Percentiles rank a stretch among this genome's conserved stretches.
Conservation (phyloP, 2,113 vertebrate species). For the Ochotona curzoniae region DNA sequence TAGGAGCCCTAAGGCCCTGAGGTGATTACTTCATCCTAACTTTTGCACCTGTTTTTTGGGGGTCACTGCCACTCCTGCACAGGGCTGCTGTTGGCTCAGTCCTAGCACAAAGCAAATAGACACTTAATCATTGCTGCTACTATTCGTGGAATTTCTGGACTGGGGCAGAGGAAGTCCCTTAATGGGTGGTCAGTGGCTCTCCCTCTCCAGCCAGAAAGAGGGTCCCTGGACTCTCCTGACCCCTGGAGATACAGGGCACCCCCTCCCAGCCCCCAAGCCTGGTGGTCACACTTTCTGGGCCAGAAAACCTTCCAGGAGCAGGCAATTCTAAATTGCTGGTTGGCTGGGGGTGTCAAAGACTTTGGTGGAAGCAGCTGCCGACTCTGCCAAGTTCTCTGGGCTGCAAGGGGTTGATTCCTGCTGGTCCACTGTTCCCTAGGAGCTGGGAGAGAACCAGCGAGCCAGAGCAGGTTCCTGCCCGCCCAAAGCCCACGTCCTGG, state of each 20-base stretch:
- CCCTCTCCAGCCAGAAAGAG: not conserved
- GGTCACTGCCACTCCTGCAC: too few species aligned
- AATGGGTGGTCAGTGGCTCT: not conserved
- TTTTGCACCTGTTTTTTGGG: not conserved
- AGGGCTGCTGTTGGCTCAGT: not conserved
- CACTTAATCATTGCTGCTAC: not conserved
- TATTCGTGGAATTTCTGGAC: not conserved
- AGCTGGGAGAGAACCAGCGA: not conserved
- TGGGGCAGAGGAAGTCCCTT: not conserved
- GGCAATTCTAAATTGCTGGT: not conserved
- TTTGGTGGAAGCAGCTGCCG: not conserved
- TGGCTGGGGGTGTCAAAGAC: not conserved
- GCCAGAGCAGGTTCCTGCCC: not conserved
- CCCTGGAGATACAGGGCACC: not conserved
- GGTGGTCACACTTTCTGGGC: not conserved
- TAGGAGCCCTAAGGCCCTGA: not conserved
- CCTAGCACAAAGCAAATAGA: not conserved
- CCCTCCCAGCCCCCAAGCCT: not conserved
- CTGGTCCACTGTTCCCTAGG: not conserved
- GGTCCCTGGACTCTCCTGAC: not conserved
- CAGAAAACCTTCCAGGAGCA: slow-evolving; percentile 17
- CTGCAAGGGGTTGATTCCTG: not conserved
- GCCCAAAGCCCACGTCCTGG: not conserved
- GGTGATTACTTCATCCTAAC: not conserved
- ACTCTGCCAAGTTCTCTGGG: not conserved